Evolutionary conservation across 2,113 vertebrate genomes (phyloP).

Genomic region (Aegithalos caudatus): DNA sequence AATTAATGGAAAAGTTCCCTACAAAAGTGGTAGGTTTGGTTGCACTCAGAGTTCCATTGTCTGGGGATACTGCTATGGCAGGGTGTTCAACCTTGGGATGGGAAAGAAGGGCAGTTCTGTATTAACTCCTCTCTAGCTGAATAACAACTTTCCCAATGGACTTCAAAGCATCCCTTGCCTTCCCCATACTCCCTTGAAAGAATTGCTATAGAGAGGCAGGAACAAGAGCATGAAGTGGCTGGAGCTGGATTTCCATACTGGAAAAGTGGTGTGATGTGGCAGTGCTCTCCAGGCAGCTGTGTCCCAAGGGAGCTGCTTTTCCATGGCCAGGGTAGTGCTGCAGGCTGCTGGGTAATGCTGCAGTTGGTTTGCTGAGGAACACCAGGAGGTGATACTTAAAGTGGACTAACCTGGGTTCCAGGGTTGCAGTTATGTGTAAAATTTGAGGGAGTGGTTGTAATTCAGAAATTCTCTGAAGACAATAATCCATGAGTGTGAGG

Average conservation of each 20-base stretch:
- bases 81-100: background rate
- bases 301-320: background rate
- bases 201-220: background rate
- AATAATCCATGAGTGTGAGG: background rate
- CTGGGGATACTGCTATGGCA: background rate
- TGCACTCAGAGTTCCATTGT: background rate
- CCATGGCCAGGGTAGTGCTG: background rate
- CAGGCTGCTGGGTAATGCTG: background rate
- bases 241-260: background rate
- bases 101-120: background rate
- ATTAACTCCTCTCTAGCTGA: background rate
- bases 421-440: background rate
- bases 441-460: background rate
- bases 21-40: background rate
- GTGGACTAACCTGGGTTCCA: background rate
- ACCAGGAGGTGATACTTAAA: background rate
- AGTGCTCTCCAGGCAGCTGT: background rate
- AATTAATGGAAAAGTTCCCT: background rate
- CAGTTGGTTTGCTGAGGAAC: background rate
- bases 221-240: background rate
- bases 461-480: background rate
- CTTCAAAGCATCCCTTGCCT: background rate
- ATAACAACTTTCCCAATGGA: background rate
- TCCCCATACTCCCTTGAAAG: background rate
- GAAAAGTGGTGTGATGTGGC: background rate